These are phyloP conservation scores for Tetragonula clypearis DNA, from an alignment of 1,140 invertebrate genomes.

Conservation along the genomic window DNA sequence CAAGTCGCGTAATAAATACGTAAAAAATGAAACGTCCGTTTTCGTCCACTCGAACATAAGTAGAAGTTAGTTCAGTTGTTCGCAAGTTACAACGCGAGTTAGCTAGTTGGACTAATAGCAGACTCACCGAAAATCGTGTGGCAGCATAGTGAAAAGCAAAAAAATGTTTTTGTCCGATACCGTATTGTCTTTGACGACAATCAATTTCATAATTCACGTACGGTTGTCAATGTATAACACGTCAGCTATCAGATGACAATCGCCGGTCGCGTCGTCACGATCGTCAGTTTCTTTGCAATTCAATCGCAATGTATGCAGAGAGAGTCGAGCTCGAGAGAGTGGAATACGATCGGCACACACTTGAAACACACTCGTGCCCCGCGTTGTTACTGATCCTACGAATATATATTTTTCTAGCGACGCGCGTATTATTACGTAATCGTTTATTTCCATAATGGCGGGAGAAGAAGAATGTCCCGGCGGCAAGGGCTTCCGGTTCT, in stretches of 20 bases:
- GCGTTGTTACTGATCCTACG: background rate
- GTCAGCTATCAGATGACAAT: background rate
- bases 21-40: too few relatives aligned
- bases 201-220: background rate
- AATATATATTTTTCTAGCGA: background rate
- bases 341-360: background rate
- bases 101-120: too few relatives aligned
- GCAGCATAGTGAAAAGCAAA: too few relatives aligned
- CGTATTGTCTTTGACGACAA: background rate
- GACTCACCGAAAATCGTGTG: too few relatives aligned
- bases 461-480: background rate
- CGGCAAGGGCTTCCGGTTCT: background rate
- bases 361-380: background rate
- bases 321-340: background rate
- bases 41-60: too few relatives aligned
- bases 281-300: background rate
- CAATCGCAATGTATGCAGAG: background rate
- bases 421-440: slow-evolving; percentile 20
- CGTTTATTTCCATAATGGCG: slow-evolving; percentile 32
- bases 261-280: background rate
- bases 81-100: too few relatives aligned
- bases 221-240: background rate
- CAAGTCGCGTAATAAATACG: too few relatives aligned
- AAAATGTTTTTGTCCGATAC: background rate
- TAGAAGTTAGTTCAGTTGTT: too few relatives aligned